A percentile compares a stretch with the other conserved stretches of the same genome.
These are phyloP conservation scores for Antennarius striatus DNA, from an alignment of 2,113 vertebrate species.

Conservation along the genomic window DNA sequence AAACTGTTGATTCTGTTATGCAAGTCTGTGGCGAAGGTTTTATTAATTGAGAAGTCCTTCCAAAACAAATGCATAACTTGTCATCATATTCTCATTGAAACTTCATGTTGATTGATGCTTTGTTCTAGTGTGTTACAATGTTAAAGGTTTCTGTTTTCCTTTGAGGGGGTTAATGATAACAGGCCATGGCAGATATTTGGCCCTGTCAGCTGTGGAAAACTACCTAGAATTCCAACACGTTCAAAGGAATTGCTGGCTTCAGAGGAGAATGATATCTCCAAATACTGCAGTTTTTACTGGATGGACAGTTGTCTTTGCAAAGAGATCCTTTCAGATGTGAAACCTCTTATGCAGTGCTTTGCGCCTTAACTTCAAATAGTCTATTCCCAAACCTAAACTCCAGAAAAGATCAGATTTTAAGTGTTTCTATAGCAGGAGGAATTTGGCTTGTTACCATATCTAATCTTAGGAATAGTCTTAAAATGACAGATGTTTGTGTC, in stretches of 20 bases:
- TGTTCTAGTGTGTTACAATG: conserved; percentile 41
- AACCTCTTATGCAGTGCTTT: conserved; percentile 40
- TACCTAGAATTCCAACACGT: conserved; percentile 47
- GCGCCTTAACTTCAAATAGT: conserved; percentile 19
- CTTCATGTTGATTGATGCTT: conserved; percentile 43
- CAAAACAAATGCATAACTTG: conserved; percentile 27
- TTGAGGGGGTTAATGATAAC: conserved; percentile 65
- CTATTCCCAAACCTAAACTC: conserved; percentile 1
- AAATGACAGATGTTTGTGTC: conserved; percentile 43
- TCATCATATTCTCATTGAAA: conserved; percentile 37
- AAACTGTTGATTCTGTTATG: conserved; percentile 33
- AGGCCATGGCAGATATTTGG: conserved; percentile 63
- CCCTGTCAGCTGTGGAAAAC: conserved; percentile 61
- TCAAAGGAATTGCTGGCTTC: conserved; percentile 53
- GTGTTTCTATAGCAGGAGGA: conserved; percentile 25
- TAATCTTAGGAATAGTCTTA: conserved; percentile 48
- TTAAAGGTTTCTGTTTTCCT: conserved; percentile 59
- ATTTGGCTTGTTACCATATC: conserved; percentile 39
- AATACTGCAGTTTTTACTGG: conserved; percentile 38
- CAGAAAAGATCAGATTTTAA: conserved; percentile 28
- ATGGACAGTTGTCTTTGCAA: conserved; percentile 46
- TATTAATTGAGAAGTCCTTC: conserved; percentile 41
- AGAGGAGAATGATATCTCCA: conserved; percentile 49
- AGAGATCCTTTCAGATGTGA: conserved; percentile 42
- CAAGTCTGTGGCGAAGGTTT: conserved; percentile 33